phyloP scores from a whole-genome alignment of 2,888 invertebrate species.

The Drosophila meridiana region DNA sequence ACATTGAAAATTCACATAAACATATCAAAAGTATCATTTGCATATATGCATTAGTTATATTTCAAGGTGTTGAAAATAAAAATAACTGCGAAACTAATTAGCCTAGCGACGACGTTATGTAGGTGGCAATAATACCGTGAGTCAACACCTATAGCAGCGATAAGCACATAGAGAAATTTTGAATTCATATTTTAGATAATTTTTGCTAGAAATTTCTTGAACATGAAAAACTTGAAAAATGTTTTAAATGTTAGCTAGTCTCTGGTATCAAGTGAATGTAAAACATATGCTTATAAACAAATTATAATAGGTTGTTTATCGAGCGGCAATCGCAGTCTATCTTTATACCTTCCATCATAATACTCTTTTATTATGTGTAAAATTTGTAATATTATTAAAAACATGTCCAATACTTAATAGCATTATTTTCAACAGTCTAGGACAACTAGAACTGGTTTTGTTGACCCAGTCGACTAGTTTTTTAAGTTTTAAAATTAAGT shows the following conservation, averaged over 20 bases:
- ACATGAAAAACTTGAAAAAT: neutral
- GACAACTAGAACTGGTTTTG: neutral
- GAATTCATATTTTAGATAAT: neutral
- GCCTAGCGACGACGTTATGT: neutral
- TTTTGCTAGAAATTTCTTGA: constrained; percentile 1
- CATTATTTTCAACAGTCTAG: neutral
- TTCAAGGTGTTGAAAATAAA: constrained; percentile 7
- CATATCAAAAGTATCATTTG: constrained; percentile 20
- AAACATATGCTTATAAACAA: too few relatives aligned
- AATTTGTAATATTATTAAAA: neutral
- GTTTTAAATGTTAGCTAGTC: neutral
- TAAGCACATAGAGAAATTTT: constrained; percentile 1
- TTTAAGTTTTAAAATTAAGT: neutral
- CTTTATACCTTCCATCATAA: neutral
- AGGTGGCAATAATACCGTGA: constrained; percentile 15
- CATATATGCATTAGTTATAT: constrained; percentile 33
- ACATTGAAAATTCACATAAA: constrained; percentile 30
- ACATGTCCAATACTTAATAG: neutral
- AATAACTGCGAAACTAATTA: constrained; percentile 36
- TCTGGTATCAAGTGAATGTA: too few relatives aligned
- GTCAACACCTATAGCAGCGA: constrained; percentile 7
- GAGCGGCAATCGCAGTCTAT: too few relatives aligned
- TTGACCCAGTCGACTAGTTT: neutral
- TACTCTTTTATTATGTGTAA: neutral
- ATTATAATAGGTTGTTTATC: neutral